Conservation (phyloP, 2,888 invertebrate genomes). For the Hyalella azteca region DNA sequence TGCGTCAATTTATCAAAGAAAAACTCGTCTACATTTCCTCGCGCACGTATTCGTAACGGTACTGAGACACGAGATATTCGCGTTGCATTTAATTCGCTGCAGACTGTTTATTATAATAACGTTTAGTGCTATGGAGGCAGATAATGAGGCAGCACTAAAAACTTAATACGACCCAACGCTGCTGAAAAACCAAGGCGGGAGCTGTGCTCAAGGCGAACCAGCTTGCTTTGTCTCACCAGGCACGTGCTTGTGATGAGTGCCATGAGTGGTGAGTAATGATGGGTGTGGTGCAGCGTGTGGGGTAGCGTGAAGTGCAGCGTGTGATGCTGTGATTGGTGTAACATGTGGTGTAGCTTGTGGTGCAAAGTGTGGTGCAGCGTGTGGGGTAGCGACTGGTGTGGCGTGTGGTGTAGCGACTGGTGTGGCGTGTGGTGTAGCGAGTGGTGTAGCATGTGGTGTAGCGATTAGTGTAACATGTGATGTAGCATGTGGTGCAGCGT, state of each 20-base stretch:
- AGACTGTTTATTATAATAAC: no score
- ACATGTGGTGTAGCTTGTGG: not conserved
- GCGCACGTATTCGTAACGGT: no score
- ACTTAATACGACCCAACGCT: not conserved
- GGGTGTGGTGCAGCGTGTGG: no score
- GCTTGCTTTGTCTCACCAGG: not conserved
- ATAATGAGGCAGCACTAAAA: not conserved
- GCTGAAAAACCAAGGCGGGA: not conserved
- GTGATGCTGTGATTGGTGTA: no score
- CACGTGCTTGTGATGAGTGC: no score
- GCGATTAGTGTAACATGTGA: no score
- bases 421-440: not conserved
- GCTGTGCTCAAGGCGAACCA: not conserved
- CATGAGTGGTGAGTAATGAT: no score
- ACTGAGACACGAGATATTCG: no score
- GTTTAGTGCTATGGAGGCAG: not conserved
- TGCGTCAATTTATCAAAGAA: no score
- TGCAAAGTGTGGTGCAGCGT: not conserved
- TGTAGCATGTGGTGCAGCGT: not conserved
- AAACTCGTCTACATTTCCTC: no score
- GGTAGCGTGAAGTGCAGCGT: no score
- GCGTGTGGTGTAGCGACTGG: not conserved
- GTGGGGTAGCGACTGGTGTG: not conserved
- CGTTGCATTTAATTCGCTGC: no score
- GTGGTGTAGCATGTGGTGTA: not conserved